Percentiles rank a stretch among this genome's conserved stretches.
Evolutionary conservation across 2,888 invertebrate species (phyloP).

Genomic region (Schrankia costaestrigalis): DNA sequence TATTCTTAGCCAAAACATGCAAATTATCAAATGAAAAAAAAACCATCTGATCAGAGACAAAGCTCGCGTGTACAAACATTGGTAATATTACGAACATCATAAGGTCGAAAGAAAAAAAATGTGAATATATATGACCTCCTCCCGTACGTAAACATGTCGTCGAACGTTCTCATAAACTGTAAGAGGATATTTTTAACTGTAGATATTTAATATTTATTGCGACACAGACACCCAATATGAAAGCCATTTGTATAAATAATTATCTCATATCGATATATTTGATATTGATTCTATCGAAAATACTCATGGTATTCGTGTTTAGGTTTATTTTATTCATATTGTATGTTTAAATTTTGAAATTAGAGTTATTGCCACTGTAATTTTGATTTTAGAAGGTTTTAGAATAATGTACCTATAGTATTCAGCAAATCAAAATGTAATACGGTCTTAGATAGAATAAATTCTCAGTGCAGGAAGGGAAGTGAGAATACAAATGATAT

Average conservation of each 20-base stretch:
- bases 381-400: too few relatives aligned
- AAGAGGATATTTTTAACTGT: conserved; percentile 78
- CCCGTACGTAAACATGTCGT: conserved; percentile 75
- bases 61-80: conserved; percentile 49
- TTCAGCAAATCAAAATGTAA: too few relatives aligned
- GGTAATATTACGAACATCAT: conserved; percentile 24
- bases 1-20: too few relatives aligned
- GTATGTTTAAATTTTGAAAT: too few relatives aligned
- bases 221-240: conserved; percentile 77
- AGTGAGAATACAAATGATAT: too few relatives aligned
- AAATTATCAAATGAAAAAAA: too few relatives aligned
- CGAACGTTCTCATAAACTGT: conserved; percentile 75
- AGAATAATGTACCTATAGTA: too few relatives aligned
- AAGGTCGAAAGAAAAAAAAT: conserved; percentile 65
- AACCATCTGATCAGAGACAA: conserved; percentile 50
- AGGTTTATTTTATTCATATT: too few relatives aligned
- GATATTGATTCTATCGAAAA: conserved; percentile 20
- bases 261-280: conserved; percentile 46
- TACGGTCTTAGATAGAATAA: too few relatives aligned
- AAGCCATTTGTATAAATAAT: conserved; percentile 71
- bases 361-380: too few relatives aligned
- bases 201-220: conserved; percentile 81
- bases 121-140: conserved; percentile 68
- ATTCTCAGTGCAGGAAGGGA: too few relatives aligned
- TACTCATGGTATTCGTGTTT: conserved; percentile 10